Conservation (phyloP, 35 echinoderm and acorn worm species). For the Hemicentrotus pulcherrimus region DNA sequence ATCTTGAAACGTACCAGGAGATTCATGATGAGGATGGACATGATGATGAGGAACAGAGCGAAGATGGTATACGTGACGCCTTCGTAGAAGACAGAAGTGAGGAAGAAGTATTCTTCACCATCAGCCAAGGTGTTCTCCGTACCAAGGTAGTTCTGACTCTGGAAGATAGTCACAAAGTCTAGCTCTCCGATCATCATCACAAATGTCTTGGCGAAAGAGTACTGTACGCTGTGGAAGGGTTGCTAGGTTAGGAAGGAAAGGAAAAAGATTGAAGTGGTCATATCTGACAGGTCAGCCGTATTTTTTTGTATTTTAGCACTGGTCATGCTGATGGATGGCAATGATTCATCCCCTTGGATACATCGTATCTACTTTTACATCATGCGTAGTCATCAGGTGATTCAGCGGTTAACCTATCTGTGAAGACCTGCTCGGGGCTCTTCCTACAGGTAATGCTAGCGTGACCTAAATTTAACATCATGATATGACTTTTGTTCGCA, state of each 20-base stretch:
- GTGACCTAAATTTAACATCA: no score
- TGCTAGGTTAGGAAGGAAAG: constrained; percentile 13
- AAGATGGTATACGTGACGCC: constrained; percentile 55
- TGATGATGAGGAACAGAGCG: constrained; percentile 57
- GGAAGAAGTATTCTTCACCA: constrained; percentile 47
- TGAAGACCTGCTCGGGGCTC: no score
- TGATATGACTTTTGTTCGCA: no score
- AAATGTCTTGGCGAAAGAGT: constrained; percentile 61
- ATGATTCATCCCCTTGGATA: not conserved
- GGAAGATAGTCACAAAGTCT: constrained; percentile 62
- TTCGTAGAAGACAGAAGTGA: constrained; percentile 43
- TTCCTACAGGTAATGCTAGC: no score
- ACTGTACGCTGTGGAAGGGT: constrained; percentile 48
- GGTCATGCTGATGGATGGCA: not conserved
- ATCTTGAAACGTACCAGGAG: constrained; percentile 47
- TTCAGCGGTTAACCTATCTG: no score
- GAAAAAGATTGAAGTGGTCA: not conserved
- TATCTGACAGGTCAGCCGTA: not conserved
- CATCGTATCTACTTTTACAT: not conserved
- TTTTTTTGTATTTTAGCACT: not conserved
- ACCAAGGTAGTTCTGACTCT: constrained; percentile 49
- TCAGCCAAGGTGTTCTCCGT: constrained; percentile 21
- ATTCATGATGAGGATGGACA: constrained; percentile 75
- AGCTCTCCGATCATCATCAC: constrained; percentile 77
- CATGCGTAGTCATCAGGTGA: not conserved